Percentiles rank a stretch among this genome's conserved stretches.
Conservation (phyloP, 2,888 invertebrate genomes). For the Melipona beecheii region DNA sequence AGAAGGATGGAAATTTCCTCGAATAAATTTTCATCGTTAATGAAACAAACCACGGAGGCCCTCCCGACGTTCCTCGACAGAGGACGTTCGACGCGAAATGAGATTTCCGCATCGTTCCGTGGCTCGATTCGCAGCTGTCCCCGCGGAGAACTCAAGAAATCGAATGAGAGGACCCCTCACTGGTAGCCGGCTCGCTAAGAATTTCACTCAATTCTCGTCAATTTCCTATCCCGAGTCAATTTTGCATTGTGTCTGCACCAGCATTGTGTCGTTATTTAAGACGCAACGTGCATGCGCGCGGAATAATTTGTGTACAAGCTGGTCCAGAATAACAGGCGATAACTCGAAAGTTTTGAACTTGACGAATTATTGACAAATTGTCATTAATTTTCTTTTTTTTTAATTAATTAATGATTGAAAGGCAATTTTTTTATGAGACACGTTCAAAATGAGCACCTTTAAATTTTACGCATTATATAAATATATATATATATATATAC, state of each 20-base stretch:
- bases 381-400: too few relatives aligned
- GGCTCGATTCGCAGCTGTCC: conserved; percentile 15
- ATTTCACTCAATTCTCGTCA: not conserved
- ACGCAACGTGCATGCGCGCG: too few relatives aligned
- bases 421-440: too few relatives aligned
- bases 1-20: not conserved
- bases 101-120: conserved; percentile 14
- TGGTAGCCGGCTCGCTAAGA: not conserved
- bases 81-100: not conserved
- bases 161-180: not conserved
- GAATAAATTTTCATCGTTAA: conserved; percentile 16
- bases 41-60: not conserved
- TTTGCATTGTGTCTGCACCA: too few relatives aligned
- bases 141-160: not conserved
- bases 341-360: too few relatives aligned
- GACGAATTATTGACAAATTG: too few relatives aligned
- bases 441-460: too few relatives aligned
- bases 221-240: not conserved
- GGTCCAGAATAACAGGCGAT: too few relatives aligned
- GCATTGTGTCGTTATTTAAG: not conserved
- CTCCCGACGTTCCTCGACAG: not conserved
- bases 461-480: too few relatives aligned
- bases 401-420: too few relatives aligned
- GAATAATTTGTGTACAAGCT: too few relatives aligned
- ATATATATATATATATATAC: too few relatives aligned